Conservation (phyloP, 1,140 invertebrate species). For the Octopus sinensis region DNA sequence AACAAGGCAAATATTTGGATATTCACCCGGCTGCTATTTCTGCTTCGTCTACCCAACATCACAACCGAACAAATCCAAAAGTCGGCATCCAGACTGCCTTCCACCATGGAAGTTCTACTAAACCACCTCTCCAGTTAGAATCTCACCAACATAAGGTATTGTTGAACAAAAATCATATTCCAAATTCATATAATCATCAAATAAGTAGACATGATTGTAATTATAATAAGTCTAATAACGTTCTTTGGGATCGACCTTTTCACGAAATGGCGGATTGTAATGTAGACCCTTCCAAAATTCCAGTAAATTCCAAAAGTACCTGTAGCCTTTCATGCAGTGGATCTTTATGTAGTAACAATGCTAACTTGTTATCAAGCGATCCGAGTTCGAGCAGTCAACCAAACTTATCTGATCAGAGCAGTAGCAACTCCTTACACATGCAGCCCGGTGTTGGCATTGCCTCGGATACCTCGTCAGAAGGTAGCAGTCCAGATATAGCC, state of each 20-base stretch:
- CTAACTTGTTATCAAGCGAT: neutral
- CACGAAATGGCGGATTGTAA: neutral
- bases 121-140: neutral
- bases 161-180: neutral
- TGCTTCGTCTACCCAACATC: neutral
- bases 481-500: neutral
- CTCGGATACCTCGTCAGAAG: neutral
- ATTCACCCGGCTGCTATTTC: neutral
- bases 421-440: neutral
- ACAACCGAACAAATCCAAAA: neutral
- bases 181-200: no score
- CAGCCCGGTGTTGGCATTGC: neutral
- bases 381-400: neutral
- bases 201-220: neutral
- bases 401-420: constrained; percentile 1
- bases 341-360: neutral
- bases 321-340: constrained; percentile 4
- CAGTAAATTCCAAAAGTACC: neutral
- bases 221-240: neutral
- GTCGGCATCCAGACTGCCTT: neutral
- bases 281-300: neutral
- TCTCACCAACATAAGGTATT: neutral
- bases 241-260: neutral
- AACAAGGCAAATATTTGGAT: neutral
- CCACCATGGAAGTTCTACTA: neutral